A percentile compares a stretch with the other conserved stretches of the same genome.
Conservation (phyloP, 2,113 vertebrate genomes). For the Taxidea taxus region DNA sequence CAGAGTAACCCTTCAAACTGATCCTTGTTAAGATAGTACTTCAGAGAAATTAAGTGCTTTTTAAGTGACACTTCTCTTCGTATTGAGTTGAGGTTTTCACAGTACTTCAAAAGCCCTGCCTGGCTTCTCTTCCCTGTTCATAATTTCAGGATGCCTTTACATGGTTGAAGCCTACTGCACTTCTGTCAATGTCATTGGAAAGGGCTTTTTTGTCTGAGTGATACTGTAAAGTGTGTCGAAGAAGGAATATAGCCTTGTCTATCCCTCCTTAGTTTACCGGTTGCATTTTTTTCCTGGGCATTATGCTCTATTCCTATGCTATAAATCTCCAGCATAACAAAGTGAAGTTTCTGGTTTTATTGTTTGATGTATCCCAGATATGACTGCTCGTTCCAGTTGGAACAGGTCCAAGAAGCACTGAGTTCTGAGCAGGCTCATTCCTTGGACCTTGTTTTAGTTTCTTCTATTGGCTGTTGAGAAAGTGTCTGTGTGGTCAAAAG, state of each 20-base stretch:
- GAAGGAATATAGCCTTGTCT: background rate
- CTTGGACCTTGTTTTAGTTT: background rate
- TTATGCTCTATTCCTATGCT: background rate
- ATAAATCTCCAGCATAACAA: background rate
- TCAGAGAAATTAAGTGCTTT: conserved; percentile 67
- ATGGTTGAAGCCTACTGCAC: background rate
- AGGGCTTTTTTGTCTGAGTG: background rate
- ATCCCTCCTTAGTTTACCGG: background rate
- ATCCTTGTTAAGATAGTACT: conserved; percentile 44
- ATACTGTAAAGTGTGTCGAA: background rate
- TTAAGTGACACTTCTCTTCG: conserved; percentile 47
- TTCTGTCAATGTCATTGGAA: background rate
- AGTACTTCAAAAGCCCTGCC: background rate
- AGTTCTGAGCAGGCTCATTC: background rate
- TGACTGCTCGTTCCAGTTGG: background rate
- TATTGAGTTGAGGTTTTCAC: background rate
- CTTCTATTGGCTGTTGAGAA: background rate
- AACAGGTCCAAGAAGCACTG: background rate
- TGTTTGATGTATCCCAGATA: background rate
- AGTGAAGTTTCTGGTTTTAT: background rate
- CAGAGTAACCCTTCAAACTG: conserved; percentile 35
- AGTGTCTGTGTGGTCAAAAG: background rate
- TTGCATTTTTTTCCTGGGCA: background rate
- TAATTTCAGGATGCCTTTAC: conserved; percentile 28
- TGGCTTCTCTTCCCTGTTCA: background rate